Evolutionary conservation across 1,140 invertebrate genomes (phyloP), one percentile per base, ranked within the genome.

Genomic region (Euwallacea fornicatus): DNA sequence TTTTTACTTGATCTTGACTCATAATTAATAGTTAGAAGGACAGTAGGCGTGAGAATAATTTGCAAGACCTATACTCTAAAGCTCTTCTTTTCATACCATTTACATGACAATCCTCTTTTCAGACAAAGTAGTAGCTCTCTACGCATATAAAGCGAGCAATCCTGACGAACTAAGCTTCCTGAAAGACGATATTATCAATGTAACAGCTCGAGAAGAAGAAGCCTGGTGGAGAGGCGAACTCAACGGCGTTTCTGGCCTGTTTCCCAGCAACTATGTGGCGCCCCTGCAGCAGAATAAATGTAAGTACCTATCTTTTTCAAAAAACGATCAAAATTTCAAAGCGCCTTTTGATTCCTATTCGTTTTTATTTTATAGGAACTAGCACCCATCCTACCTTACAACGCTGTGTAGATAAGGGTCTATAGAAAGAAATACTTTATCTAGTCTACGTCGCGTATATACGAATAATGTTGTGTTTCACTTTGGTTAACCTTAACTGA

Each of bases 181-280:
- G 66, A 96, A 97, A 82, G 95, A 95, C 78, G 94, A 96, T 77
- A 92, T 97, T 56, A 97, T 98, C 66, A 91, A 90, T 53, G 91
- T 99, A 9, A 86, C 97, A 8, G 91, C 92, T 63, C 90, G 96
- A 75, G 94, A 97, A 73, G 96, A 98, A 80, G 89, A 92, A 50
- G 91, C 95, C 64, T 99, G 97, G 97, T 98, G 97, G 96, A 91
- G 91, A 81, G 97, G 97, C 50, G 93, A 96, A 84, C 84, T 95
- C 7, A 92, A 94, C 72, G 95, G 94, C 10, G 85, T 89, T 64
- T 90, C 91, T 4, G 95, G 95, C 11, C 85, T 97, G 42, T 97
- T 97, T 81, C 95, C 95, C 21, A 95, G 93, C 83, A 97, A 96
- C 83, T 97, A 96, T 83, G 94, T 96, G 68, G 85, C 88, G 76